A percentile compares a stretch with the other conserved stretches of the same genome.
Evolutionary conservation across 2,113 vertebrate species (phyloP).

Genomic region (Caloenas nicobarica): DNA sequence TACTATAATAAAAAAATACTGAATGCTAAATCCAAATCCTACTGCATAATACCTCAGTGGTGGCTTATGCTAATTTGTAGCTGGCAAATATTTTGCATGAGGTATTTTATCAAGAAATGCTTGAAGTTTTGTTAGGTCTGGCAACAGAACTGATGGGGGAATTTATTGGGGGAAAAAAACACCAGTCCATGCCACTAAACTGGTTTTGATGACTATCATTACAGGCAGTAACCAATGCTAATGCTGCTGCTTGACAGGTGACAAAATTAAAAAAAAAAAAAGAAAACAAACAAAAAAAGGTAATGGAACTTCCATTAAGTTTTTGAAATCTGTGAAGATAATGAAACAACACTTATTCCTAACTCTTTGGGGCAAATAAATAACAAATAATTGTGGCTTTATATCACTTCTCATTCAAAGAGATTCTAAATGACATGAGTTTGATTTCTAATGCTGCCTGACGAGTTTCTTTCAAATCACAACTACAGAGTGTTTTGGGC

Average conservation of each 20-base stretch:
- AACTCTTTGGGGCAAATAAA: background rate
- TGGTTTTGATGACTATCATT: background rate
- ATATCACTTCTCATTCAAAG: background rate
- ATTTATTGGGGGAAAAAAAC: background rate
- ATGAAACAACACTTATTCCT: background rate
- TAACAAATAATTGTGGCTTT: background rate
- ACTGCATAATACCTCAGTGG: background rate
- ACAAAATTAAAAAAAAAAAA: background rate
- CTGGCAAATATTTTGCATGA: background rate
- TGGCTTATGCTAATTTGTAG: background rate
- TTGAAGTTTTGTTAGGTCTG: background rate
- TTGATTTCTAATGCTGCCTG: background rate
- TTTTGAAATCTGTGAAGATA: background rate
- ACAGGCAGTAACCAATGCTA: background rate
- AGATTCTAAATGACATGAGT: background rate
- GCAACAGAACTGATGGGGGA: background rate
- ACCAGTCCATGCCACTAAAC: background rate
- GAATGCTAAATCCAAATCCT: conserved; percentile 32
- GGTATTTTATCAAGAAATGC: background rate
- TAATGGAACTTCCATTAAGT: background rate
- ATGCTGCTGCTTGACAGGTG: background rate
- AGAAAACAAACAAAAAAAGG: background rate
- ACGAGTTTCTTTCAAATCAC: background rate
- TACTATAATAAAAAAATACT: conserved; percentile 45
- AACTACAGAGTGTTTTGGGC: background rate